Percentiles rank a stretch among this genome's conserved stretches.
Evolutionary conservation across 1,140 invertebrate species (phyloP).

Genomic region (Nautilus pompilius): DNA sequence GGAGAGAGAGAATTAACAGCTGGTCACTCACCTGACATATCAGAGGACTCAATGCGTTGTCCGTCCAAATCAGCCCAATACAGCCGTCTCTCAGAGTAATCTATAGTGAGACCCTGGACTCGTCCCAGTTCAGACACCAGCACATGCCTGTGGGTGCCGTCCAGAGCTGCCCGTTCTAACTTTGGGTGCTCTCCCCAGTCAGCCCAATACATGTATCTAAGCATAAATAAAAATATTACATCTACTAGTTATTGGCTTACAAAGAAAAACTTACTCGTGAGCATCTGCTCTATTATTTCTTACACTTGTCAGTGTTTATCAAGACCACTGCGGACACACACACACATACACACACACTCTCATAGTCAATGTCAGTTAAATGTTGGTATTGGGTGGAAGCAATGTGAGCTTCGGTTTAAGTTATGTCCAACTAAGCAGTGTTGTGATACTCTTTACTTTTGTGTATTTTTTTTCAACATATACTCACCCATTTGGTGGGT

Average conservation of each 20-base stretch:
- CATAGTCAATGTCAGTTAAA: too few relatives aligned
- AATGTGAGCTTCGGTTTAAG: too few relatives aligned
- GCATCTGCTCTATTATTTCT: too few relatives aligned
- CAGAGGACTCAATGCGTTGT: slow-evolving; percentile 62
- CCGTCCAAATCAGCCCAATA: slow-evolving; percentile 69
- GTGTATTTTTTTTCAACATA: neutral
- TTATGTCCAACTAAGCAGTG: too few relatives aligned
- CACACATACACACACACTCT: too few relatives aligned
- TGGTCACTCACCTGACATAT: slow-evolving; percentile 64
- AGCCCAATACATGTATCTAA: slow-evolving; percentile 83
- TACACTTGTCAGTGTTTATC: too few relatives aligned
- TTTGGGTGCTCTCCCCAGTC: slow-evolving; percentile 93
- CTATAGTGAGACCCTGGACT: slow-evolving; percentile 65
- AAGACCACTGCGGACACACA: too few relatives aligned
- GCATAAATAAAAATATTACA: slow-evolving; percentile 3
- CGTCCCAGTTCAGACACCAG: slow-evolving; percentile 60
- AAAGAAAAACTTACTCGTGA: slow-evolving; percentile 1
- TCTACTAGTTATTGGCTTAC: neutral
- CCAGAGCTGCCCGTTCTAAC: slow-evolving; percentile 93
- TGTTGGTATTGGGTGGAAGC: too few relatives aligned
- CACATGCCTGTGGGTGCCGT: slow-evolving; percentile 70
- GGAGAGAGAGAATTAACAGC: too few relatives aligned
- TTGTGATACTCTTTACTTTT: too few relatives aligned
- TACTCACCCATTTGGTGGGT: slow-evolving; percentile 79
- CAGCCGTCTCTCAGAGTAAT: slow-evolving; percentile 79